Base-by-base conservation (phyloP, 2,888 invertebrate species). In the Philonicus albiceps region DNA sequence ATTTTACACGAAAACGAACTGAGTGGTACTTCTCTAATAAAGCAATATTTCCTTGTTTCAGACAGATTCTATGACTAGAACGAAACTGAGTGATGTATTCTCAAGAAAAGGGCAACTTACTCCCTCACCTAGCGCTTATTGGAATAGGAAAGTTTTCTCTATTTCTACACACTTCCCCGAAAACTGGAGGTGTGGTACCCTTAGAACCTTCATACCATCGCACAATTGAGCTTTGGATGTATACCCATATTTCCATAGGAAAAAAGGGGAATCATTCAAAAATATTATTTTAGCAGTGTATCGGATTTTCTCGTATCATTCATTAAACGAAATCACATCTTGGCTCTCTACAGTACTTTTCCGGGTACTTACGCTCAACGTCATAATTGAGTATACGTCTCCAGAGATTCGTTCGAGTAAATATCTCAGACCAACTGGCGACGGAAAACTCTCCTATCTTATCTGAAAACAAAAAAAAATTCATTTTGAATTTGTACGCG, bases 371-470 rank as follows among this genome's bases (percentile, higher is more conserved):
- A 53, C 31, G 2, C 80, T 80, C 53, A 16, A 16, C 80, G 80
- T 80, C 80, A 80, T 80, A 80, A 80, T 80, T 53, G 49, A 80
- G 43, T 49, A 30, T 53, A 53, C 27, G 80, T 80, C 80, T 80
- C 80, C 80, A 49, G 16, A 16, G 30, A 16, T 49, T 53, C 27
- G 27, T 53, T 5, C 13, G n/a, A 6, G 53, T 53, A 53, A 16
- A 53, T 76, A 49, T 27, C 19, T 27, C 27, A 80, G 80, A 80
- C 80, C 19, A 49, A n/a, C 53, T 27, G 49, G 49, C 49, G 80
- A 30, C 37, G n/a, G 6, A 49, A 49, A 76, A n/a, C 4, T 22
- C 22, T 34, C 34, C n/a, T 19, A 2, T 34, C 19, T 34, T 34
- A 1, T 40, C n/a, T 34, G 43, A 22, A 2, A 34, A n/a, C 6